Conservation (phyloP, 2,888 invertebrate genomes). For the Belgica antarctica region DNA sequence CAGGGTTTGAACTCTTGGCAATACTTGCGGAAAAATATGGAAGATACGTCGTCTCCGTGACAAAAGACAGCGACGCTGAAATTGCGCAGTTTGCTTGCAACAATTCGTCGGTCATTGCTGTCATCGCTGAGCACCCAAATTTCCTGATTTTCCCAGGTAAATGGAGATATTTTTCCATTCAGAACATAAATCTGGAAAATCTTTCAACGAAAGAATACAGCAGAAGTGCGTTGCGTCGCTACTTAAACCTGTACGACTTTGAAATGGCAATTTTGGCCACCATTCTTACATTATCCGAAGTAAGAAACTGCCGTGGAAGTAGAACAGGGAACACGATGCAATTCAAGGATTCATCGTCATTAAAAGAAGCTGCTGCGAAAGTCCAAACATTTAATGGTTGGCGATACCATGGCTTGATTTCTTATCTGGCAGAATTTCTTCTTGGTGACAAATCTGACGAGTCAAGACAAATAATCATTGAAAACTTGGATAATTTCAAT, state of each 20-base stretch:
- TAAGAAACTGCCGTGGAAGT: too few species aligned
- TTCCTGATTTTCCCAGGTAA: conserved; percentile 45
- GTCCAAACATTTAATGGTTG: conserved; percentile 40
- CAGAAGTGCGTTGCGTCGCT: conserved; percentile 34
- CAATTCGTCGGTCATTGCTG: conserved; percentile 44
- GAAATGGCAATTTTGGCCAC: conserved; percentile 45
- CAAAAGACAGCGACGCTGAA: conserved; percentile 45
- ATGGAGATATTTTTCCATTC: conserved; percentile 44
- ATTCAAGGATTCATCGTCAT: too few species aligned
- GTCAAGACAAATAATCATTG: too few species aligned
- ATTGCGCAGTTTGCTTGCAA: conserved; percentile 44
- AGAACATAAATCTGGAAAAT: conserved; percentile 19
- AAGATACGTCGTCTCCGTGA: background rate
- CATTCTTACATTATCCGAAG: too few species aligned
- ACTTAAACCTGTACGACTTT: conserved; percentile 15
- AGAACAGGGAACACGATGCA: too few species aligned
- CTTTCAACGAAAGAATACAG: conserved; percentile 44
- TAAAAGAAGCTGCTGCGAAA: conserved; percentile 37
- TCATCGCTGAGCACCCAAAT: conserved; percentile 45
- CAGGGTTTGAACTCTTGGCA: too few species aligned
- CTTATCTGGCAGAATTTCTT: background rate
- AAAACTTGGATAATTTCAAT: too few species aligned
- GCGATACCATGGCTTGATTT: conserved; percentile 41
- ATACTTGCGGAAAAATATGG: too few species aligned
- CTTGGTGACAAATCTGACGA: background rate